These are phyloP conservation scores for Oncorhynchus clarkii DNA, from an alignment of 2,113 vertebrate species.

Conservation along the genomic window DNA sequence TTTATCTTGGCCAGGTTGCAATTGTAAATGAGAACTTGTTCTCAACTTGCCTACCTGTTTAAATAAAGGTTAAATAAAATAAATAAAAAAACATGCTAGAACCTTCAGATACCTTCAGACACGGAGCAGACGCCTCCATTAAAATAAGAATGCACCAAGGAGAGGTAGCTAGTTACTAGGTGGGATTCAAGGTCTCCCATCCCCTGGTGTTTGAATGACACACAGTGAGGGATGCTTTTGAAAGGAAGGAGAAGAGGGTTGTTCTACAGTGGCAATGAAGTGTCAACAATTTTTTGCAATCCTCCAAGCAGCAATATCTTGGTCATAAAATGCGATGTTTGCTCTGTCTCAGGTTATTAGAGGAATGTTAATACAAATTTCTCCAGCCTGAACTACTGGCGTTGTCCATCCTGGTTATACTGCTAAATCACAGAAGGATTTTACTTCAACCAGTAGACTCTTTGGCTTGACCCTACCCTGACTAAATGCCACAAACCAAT, in stretches of 20 bases:
- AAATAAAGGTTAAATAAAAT: too few relatives aligned
- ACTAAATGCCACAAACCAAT: too few relatives aligned
- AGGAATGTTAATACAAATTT: neutral
- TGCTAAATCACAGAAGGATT: neutral
- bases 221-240: neutral
- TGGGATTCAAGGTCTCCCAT: constrained; percentile 26
- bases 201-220: neutral
- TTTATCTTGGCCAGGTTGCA: too few relatives aligned
- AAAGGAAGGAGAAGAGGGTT: neutral
- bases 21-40: too few relatives aligned
- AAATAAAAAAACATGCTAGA: neutral
- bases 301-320: neutral
- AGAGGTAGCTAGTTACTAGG: constrained; percentile 5
- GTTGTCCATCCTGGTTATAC: neutral
- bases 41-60: too few relatives aligned
- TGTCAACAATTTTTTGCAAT: neutral
- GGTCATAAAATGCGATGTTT: neutral
- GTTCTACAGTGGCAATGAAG: neutral
- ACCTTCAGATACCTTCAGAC: constrained; percentile 10
- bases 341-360: neutral
- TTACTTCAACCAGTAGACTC: neutral
- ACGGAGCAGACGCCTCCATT: constrained; percentile 18
- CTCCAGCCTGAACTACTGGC: too few relatives aligned
- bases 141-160: constrained; percentile 37
- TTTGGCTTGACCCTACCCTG: neutral